Base-by-base conservation (phyloP, 2,888 invertebrate species). In the Seira ritae region DNA sequence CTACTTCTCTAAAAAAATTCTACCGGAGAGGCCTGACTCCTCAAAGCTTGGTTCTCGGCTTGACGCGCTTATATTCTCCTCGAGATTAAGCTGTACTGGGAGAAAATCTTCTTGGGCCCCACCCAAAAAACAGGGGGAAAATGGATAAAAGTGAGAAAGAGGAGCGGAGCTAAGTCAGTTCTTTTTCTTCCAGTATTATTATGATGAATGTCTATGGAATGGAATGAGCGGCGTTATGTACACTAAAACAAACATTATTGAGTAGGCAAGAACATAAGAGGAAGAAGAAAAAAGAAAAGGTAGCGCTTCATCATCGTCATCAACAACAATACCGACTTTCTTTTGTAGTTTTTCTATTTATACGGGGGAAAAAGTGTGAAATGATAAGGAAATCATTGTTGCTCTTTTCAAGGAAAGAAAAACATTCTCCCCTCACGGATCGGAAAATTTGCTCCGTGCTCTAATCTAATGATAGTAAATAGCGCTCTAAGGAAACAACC, bases 171-270 rank as follows among this genome's bases (percentile, higher is more conserved):
- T 31, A 2, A 4, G 31, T 50, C 50, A 8, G 1, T 12, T 15
- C 50, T n/a, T 50, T 50, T 50, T 50, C 15, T 15, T 50, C 50
- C 15, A 50, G 1, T 50, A 50, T 50, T 2, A 8, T 50, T 3
- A 50, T 50, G 50, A 50, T 50, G 50, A 50, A 50, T 50, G 50
- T 50, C 50, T 50, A n/a, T 15, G 31, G 17, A 2, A 15, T 50
- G 50, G 50, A 50, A 50, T 50, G 50, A 50, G 12, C 12, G 15
- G 50, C 50, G 50, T 50, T 50, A 50, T 50, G 50, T 50, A 50
- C 50, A 50, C 50, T 50, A 50, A 50, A 50, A 50, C 17, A 50
- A 50, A 50, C 50, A 50, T 50, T 50, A 50, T 50, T 50, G 50
- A 50, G 50, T 1, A n/a, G 6, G n/a, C n/a, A n/a, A n/a, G n/a